Evolutionary conservation across 2,113 vertebrate genomes (phyloP).

Genomic region (Elanoides forficatus): DNA sequence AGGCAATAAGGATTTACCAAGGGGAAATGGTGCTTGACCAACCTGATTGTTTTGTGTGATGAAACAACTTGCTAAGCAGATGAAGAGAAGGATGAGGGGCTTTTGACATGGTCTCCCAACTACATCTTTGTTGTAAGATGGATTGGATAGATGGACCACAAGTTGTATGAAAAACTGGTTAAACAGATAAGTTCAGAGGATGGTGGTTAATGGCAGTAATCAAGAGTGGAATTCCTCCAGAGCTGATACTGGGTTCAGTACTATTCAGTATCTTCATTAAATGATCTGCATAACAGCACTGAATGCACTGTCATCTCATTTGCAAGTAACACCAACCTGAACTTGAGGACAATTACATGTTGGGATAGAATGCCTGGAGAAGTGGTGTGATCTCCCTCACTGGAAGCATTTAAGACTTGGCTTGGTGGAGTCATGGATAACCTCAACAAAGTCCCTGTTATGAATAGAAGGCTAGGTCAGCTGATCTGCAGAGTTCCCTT

Average conservation of each 20-base stretch:
- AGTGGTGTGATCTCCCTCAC: neutral
- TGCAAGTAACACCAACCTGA: neutral
- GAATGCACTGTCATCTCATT: neutral
- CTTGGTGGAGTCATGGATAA: neutral
- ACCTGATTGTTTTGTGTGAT: neutral
- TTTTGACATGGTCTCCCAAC: neutral
- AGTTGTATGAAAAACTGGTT: neutral
- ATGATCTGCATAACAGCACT: neutral
- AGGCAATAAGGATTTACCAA: neutral
- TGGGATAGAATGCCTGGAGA: neutral
- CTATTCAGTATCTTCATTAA: neutral
- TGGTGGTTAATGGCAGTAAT: neutral
- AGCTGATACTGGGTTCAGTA: neutral
- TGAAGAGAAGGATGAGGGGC: neutral
- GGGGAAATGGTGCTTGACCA: neutral
- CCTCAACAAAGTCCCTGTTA: neutral
- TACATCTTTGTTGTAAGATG: neutral
- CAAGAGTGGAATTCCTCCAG: neutral
- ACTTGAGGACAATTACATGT: neutral
- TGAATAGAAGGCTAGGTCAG: neutral
- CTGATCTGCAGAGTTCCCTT: neutral
- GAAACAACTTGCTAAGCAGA: neutral
- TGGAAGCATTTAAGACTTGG: neutral
- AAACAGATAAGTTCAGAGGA: neutral
- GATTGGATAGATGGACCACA: neutral